Evolutionary conservation across 2,113 vertebrate genomes (phyloP), one percentile per base, ranked within the genome.

Genomic region (Saccopteryx bilineata): DNA sequence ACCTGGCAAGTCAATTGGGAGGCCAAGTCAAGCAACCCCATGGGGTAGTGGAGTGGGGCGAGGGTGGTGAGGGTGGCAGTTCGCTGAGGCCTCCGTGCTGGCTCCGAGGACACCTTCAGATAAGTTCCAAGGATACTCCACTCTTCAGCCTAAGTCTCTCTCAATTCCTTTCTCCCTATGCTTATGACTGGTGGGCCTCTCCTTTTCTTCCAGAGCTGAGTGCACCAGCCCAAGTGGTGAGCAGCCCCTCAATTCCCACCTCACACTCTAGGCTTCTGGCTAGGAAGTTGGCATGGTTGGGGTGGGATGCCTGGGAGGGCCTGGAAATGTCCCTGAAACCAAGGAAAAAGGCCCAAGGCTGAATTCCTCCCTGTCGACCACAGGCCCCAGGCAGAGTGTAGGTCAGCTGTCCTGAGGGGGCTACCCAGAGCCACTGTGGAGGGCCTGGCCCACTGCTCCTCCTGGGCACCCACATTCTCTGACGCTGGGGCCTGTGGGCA

Each of bases 131-230:
- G 54, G 48, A 84, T 24, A 24, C 78, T 9, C 39, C 24, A 9
- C 58, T 68, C 39, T 52, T 75, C 72, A 68, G 46, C 58, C 48
- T 5, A 46, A n/a, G 52, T 66, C 21, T 68, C 72, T 11, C 24
- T 68, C 75, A 68, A 39, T 68, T 56, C 74, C 83, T 52, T 78
- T 75, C 80, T 80, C 23, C 13, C 66, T 58, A 14, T n/a, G 2
- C 24, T 74, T 28, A 2, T 48, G 33, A 90, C 60, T 17, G 17
- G 17, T 39, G 17, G 15, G 9, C 90, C 82, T 80, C 31, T 81
- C 61, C 14, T 93, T 86, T 92, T 65, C 91, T 63, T 81, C 17
- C 88, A 98, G 97, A 85, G 68, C 4, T 2, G 68, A 21, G 14
- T 5, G 10, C 31, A 31, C 19, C 28, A 0, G 68, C 72, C 46